Conservation (phyloP, 2,797 vertebrate genomes). For the Simalia tracyae region DNA sequence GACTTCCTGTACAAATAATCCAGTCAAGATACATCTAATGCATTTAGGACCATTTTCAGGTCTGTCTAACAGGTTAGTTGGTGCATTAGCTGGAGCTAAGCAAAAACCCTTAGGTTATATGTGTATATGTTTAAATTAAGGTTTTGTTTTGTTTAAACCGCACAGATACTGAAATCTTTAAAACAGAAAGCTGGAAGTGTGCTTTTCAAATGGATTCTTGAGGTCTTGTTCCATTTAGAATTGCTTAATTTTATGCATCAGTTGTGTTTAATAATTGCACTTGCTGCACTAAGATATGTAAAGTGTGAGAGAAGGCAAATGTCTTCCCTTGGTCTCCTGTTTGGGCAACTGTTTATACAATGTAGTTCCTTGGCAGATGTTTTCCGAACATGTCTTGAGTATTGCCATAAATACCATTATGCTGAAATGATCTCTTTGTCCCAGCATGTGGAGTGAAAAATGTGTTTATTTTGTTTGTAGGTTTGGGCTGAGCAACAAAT, state of each 20-base stretch:
- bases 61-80: neutral
- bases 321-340: neutral
- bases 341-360: neutral
- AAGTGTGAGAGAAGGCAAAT: neutral
- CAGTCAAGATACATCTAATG: neutral
- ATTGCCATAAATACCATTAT: neutral
- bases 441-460: neutral
- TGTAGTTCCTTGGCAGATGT: neutral
- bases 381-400: neutral
- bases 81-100: neutral
- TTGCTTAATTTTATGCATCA: conserved; percentile 11
- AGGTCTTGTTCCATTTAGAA: neutral
- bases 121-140: neutral
- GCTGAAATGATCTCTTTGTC: neutral
- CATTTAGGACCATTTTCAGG: neutral
- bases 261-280: neutral
- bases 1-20: neutral
- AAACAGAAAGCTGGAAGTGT: neutral
- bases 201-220: neutral
- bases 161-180: neutral
- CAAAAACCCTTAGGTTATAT: neutral
- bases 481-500: conserved; percentile 99
- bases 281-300: neutral
- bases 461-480: conserved; percentile 70
- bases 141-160: neutral